Base-by-base conservation (phyloP, 2,113 vertebrate genomes). In the Caloenas nicobarica region DNA sequence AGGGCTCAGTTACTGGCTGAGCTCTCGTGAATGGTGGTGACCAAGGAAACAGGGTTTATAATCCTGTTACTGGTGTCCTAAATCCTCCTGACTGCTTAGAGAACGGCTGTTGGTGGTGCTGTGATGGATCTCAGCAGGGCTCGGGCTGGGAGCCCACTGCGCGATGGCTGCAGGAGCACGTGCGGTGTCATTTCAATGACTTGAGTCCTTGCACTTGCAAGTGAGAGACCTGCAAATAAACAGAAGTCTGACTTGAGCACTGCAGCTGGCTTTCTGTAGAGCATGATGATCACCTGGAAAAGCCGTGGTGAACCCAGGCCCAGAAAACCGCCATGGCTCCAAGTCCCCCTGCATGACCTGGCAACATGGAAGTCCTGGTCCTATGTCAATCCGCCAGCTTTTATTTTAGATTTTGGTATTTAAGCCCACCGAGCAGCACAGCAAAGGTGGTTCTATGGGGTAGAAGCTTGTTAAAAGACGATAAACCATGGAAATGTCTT, bases 131-230 rank as follows among this genome's bases (percentile, higher is more conserved):
- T 50, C 25, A 40, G 2, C 38, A 2, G 26, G 44, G 60, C 44
- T 58, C 1, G 0, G 54, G 15, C 38, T 38, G 48, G 60, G n/a
- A 82, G 3, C 16, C 28, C 0, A 1, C 54, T 19, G 54, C 1
- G 2, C 13, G 33, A 26, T 0, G 1, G 22, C 58, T 33, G 33
- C 1, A 0, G 56, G 33, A 78, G 33, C 33, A 36, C 0, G 0
- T 10, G 38, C 2, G 1, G 33, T 46, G 46, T 11, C 8, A 0
- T 23, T 56, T 24, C 36, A 17, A n/a, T 62, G 38, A 33, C 46
- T 4, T 16, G 18, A 57, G 50, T 33, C 57, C 53, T 79, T 14
- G 15, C 10, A 28, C 65, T 58, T 42, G 13, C 6, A 28, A 23
- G 42, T 21, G 36, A 44, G 29, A 80, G 22, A 9, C 7, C 7